Percentiles rank a stretch among this genome's conserved stretches.
phyloP scores from a whole-genome alignment of 2,797 vertebrate species.

The Psittacula derbiana region DNA sequence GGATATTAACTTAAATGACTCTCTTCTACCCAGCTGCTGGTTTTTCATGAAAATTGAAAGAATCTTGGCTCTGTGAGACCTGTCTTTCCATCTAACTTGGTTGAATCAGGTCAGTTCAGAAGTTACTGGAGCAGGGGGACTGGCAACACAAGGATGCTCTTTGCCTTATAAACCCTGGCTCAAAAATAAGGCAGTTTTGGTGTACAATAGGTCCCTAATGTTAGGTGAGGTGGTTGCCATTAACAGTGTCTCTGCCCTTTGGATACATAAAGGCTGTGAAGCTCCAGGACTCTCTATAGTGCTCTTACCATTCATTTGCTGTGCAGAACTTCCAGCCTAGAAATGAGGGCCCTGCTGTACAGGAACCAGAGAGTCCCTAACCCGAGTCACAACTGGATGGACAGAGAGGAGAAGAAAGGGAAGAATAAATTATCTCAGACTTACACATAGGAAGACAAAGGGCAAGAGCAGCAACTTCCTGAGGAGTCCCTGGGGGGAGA shows the following conservation, averaged over 20 bases:
- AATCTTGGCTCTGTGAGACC: not conserved
- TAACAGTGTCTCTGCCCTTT: not conserved
- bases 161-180: not conserved
- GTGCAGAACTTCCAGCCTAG: not conserved
- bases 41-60: not conserved
- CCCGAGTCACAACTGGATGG: not conserved
- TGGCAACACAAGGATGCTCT: not conserved
- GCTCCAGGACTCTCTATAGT: not conserved
- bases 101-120: not conserved
- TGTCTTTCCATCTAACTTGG: not conserved
- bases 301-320: not conserved
- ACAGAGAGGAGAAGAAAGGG: not conserved
- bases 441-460: not conserved
- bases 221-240: not conserved
- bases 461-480: not conserved
- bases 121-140: not conserved
- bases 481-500: not conserved
- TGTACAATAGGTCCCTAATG: not conserved
- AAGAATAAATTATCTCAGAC: not conserved
- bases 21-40: not conserved
- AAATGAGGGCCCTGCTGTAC: fast-evolving
- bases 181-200: not conserved
- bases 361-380: not conserved
- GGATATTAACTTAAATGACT: constrained; percentile 18
- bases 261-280: not conserved